These are phyloP conservation scores for Eutrigla gurnardus DNA, from an alignment of 2,797 vertebrate genomes.

Conservation along the genomic window DNA sequence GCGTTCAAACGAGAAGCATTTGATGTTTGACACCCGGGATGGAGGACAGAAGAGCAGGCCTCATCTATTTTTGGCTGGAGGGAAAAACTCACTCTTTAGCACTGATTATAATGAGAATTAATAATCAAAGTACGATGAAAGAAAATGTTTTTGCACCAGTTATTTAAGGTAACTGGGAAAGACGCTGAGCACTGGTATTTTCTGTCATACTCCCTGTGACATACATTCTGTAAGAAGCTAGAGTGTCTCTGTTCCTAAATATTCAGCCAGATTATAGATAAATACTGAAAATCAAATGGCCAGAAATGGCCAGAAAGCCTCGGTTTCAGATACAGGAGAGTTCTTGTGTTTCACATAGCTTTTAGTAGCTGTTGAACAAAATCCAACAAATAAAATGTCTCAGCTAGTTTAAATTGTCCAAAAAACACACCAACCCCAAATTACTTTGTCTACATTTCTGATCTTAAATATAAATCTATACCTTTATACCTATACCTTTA, in stretches of 20 bases:
- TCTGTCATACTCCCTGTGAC: neutral
- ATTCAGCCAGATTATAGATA: neutral
- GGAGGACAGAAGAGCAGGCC: conserved; percentile 33
- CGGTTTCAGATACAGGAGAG: too few relatives aligned
- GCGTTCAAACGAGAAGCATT: conserved; percentile 52
- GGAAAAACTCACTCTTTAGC: conserved; percentile 34
- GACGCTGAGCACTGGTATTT: neutral
- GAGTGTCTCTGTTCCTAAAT: neutral
- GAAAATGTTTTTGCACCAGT: conserved; percentile 8
- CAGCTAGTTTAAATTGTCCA: too few relatives aligned
- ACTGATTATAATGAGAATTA: conserved; percentile 48
- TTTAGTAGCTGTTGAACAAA: too few relatives aligned
- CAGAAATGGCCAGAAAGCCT: too few relatives aligned
- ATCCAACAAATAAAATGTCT: too few relatives aligned
- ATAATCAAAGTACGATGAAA: conserved; percentile 44
- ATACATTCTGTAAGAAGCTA: neutral
- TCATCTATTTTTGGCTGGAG: conserved; percentile 41
- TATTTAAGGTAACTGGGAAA: neutral
- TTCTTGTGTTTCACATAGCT: too few relatives aligned
- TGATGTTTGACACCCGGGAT: conserved; percentile 61
- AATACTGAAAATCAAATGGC: too few relatives aligned
- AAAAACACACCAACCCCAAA: too few relatives aligned
- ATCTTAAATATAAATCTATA: too few relatives aligned
- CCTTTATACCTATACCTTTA: too few relatives aligned
- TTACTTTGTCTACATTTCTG: too few relatives aligned